These are phyloP conservation scores for Ianthella basta DNA, from an alignment of 37 sponge, comb jelly and placozoan species.

Conservation along the genomic window DNA sequence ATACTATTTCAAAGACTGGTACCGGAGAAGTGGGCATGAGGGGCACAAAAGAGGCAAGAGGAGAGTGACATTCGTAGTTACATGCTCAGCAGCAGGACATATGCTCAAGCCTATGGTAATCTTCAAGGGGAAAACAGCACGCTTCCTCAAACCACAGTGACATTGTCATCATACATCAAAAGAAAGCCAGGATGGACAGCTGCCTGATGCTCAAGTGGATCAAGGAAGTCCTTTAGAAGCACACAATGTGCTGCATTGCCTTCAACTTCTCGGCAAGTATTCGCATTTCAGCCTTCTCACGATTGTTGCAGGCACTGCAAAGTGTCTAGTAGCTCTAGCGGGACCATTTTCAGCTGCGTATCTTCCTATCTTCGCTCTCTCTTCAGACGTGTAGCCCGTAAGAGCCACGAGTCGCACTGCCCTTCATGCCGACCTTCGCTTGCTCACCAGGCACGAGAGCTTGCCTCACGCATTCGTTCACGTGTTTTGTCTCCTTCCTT, in stretches of 20 bases:
- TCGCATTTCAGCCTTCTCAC: too few species aligned
- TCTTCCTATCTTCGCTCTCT: too few species aligned
- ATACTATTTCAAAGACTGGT: constrained; percentile 15
- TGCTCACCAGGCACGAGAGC: constrained; percentile 1
- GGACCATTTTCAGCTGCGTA: too few species aligned
- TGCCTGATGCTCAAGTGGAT: constrained; percentile 8
- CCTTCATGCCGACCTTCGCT: too few species aligned
- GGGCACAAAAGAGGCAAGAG: constrained; percentile 16
- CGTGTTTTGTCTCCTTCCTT: too few species aligned
- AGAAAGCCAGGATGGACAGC: constrained; percentile 38
- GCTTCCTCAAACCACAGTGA: background rate
- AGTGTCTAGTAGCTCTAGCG: too few species aligned
- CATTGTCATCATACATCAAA: background rate
- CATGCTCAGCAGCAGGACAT: constrained; percentile 10
- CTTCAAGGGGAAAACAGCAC: constrained; percentile 28
- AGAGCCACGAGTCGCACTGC: too few species aligned
- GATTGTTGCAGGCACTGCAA: too few species aligned
- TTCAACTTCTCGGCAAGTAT: constrained; percentile 36
- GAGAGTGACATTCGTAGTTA: constrained; percentile 10
- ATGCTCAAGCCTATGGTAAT: constrained; percentile 20
- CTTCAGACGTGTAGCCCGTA: too few species aligned
- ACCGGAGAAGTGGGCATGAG: background rate
- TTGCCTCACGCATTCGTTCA: constrained; percentile 8
- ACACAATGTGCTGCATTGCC: constrained; percentile 2
- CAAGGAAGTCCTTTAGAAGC: constrained; percentile 20